Evolutionary conservation across 2,797 vertebrate genomes (phyloP).

Genomic region (Momotus momota): DNA sequence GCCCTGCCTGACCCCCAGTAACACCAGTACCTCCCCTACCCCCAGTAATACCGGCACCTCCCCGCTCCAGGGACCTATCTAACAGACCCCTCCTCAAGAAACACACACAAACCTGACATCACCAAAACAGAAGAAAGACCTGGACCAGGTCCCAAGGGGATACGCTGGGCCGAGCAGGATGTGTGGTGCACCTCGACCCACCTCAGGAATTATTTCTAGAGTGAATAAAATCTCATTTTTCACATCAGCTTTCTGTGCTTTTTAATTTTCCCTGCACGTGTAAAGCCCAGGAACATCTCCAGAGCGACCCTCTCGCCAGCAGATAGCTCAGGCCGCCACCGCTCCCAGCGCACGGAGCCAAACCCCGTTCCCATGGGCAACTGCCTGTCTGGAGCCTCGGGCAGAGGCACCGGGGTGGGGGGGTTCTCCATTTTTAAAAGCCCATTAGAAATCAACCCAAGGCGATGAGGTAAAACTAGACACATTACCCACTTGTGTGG

Average conservation of each 20-base stretch:
- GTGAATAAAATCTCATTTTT: neutral
- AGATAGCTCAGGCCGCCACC: neutral
- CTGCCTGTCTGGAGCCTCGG: neutral
- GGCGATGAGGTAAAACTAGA: rapidly evolving
- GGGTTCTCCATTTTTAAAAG: neutral
- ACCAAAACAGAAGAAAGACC: neutral
- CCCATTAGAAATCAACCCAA: neutral
- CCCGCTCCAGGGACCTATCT: neutral
- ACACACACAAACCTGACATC: neutral
- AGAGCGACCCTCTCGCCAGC: neutral
- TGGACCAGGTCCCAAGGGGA: neutral
- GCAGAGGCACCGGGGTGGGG: neutral
- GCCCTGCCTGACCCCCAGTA: neutral
- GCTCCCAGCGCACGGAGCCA: neutral
- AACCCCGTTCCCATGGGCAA: conserved; percentile 13
- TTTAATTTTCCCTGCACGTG: neutral
- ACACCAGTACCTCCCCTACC: neutral
- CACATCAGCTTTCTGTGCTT: neutral
- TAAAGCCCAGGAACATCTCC: neutral
- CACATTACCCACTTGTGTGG: rapidly evolving
- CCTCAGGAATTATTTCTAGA: neutral
- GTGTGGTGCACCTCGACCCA: rapidly evolving
- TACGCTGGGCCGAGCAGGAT: rapidly evolving
- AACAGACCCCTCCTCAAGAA: neutral
- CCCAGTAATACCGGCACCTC: neutral